These are phyloP conservation scores for Falco naumanni DNA, from an alignment of 2,797 vertebrate species.

Conservation along the genomic window DNA sequence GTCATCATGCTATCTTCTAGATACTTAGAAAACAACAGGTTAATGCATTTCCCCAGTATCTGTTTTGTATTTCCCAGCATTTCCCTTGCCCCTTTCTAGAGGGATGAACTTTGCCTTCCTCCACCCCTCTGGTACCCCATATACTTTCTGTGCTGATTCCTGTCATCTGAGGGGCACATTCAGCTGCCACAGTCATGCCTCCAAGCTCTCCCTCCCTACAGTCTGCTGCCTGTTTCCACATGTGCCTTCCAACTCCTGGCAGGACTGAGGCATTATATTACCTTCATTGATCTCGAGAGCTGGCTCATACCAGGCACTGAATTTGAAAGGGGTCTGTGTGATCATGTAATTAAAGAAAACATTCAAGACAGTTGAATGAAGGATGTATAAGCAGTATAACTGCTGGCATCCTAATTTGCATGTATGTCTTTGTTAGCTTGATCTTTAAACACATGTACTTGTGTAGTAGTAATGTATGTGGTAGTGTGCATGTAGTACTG, in stretches of 20 bases:
- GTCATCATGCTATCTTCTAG: background rate
- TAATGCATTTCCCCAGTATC: background rate
- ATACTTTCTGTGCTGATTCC: background rate
- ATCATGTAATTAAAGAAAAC: background rate
- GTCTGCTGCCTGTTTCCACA: background rate
- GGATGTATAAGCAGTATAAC: background rate
- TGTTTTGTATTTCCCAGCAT: background rate
- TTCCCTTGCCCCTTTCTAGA: background rate
- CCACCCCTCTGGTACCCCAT: background rate
- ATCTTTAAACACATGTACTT: background rate
- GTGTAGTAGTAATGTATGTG: background rate
- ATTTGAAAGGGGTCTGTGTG: constrained; percentile 23
- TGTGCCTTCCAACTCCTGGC: background rate
- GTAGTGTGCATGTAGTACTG: background rate
- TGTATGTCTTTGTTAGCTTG: background rate
- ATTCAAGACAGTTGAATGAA: background rate
- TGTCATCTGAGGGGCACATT: background rate
- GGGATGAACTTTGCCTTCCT: background rate
- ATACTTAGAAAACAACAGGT: background rate
- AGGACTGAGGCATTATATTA: background rate
- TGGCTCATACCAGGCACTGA: constrained; percentile 1
- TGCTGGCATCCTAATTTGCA: constrained; percentile 12
- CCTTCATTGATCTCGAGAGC: background rate
- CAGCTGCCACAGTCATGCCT: background rate
- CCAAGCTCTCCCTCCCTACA: background rate